Base-by-base conservation (phyloP, 2,888 invertebrate genomes). In the Alsophila aescularia region DNA sequence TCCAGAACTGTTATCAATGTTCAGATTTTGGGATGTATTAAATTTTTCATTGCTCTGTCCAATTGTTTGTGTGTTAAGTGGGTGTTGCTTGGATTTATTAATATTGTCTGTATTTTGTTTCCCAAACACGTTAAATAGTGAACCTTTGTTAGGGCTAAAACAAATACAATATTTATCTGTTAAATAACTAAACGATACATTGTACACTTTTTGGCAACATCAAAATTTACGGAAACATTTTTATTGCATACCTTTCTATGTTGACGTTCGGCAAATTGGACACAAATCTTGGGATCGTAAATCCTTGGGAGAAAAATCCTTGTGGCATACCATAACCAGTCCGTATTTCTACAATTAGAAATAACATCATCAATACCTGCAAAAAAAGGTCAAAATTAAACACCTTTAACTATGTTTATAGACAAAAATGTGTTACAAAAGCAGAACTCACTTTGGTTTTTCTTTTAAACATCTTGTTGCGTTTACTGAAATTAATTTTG, bases 231-330 rank as follows among this genome's bases (percentile, higher is more conserved):
- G n/a, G n/a, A n/a, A n/a, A n/a, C n/a, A n/a, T n/a, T n/a, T n/a
- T n/a, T n/a, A n/a, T n/a, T n/a, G n/a, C 29, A 9, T 12, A 54
- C 54, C 54, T 54, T n/a, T 18, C 18, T 13, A 54, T 29, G 18
- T 44, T 43, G 6, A 49, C 8, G 6, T 29, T 18, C 2, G 54
- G 37, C 35, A 54, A 13, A 45, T 42, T 10, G 29, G 54, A 34
- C 0, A 37, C 13, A n/a, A 48, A 1, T 18, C 29, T 43, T n/a
- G 54, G 54, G 9, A 40, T 27, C 0, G 44, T 14, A 21, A 45
- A 40, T 4, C 35, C 14, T 15, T 51, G 51, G 7, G 43, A 37
- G 29, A 52, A 47, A 24, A 54, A 54, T n/a, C 48, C 54, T 35
- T 54, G 54, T n/a, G 54, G 54, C 49, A 39, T 24, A n/a, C 27